phyloP scores from a whole-genome alignment of 2,888 invertebrate genomes.

The Conomelus anceps region DNA sequence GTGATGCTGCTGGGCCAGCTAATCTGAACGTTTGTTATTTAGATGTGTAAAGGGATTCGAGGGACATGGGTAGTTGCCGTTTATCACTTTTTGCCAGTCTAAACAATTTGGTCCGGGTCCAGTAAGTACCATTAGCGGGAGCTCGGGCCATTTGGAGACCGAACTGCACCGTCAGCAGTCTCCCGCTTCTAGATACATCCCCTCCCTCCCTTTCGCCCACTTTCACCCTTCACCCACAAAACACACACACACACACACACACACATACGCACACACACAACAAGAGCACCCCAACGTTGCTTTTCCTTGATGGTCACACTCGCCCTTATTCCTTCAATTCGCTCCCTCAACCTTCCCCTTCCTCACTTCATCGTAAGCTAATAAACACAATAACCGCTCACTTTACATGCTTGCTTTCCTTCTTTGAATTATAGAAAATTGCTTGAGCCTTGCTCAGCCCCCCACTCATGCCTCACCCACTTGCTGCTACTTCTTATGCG shows the following conservation, averaged over 20 bases:
- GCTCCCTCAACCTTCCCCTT: not conserved
- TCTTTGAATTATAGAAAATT: not conserved
- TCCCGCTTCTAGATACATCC: not conserved
- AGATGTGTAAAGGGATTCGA: slow-evolving; percentile 12
- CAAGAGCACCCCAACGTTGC: not conserved
- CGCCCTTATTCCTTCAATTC: not conserved
- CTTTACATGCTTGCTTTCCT: slow-evolving; percentile 1
- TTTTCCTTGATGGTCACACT: not conserved
- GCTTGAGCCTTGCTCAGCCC: not conserved
- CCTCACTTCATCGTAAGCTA: not conserved
- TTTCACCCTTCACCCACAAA: not conserved
- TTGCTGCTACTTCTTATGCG: not conserved
- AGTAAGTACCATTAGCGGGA: slow-evolving; percentile 23
- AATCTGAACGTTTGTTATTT: slow-evolving; percentile 13
- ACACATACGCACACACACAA: not conserved
- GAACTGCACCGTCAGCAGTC: not conserved
- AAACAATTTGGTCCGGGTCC: slow-evolving; percentile 33
- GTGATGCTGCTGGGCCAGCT: not conserved
- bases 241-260: not conserved
- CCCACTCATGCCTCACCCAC: not conserved
- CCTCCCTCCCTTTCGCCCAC: not conserved
- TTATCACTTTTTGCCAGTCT: slow-evolving; percentile 33
- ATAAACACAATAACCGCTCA: slow-evolving; percentile 12
- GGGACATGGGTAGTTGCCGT: slow-evolving; percentile 14
- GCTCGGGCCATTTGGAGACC: slow-evolving; percentile 11